A percentile compares a stretch with the other conserved stretches of the same genome.
These are phyloP conservation scores for Rhinopithecus roxellana DNA, from an alignment of 2,113 vertebrate genomes.

Conservation along the genomic window DNA sequence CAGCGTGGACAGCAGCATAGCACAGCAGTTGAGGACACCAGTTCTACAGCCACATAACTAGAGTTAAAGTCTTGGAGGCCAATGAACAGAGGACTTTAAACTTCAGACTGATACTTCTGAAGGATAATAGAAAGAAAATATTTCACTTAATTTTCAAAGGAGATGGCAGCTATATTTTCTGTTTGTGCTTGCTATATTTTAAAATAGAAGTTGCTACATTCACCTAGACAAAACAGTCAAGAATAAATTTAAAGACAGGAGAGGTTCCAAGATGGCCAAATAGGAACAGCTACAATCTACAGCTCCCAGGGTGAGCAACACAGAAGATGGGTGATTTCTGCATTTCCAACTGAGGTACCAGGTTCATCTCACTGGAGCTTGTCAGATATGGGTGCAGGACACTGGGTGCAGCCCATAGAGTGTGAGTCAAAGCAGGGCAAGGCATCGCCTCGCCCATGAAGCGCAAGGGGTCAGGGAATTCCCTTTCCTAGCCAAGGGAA, in stretches of 20 bases:
- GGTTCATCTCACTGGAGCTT: too few species aligned
- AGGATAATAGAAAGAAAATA: not conserved
- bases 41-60: not conserved
- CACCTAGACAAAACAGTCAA: slow-evolving; percentile 44
- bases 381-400: too few species aligned
- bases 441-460: too few species aligned
- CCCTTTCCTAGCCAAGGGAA: too few species aligned
- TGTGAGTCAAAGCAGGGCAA: too few species aligned
- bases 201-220: not conserved
- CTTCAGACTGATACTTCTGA: not conserved
- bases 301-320: too few species aligned
- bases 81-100: not conserved
- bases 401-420: too few species aligned
- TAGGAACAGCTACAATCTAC: too few species aligned
- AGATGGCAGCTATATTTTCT: not conserved
- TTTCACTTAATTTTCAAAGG: slow-evolving; percentile 26
- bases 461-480: too few species aligned
- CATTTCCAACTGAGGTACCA: too few species aligned
- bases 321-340: too few species aligned
- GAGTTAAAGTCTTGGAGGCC: not conserved
- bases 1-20: not conserved
- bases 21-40: not conserved
- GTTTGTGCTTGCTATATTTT: not conserved
- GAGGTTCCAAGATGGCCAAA: too few species aligned
- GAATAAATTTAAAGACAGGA: slow-evolving; percentile 28